A percentile compares a stretch with the other conserved stretches of the same genome.
Evolutionary conservation across 2,888 invertebrate genomes (phyloP).

Genomic region (Polydrusus pterygomalis): DNA sequence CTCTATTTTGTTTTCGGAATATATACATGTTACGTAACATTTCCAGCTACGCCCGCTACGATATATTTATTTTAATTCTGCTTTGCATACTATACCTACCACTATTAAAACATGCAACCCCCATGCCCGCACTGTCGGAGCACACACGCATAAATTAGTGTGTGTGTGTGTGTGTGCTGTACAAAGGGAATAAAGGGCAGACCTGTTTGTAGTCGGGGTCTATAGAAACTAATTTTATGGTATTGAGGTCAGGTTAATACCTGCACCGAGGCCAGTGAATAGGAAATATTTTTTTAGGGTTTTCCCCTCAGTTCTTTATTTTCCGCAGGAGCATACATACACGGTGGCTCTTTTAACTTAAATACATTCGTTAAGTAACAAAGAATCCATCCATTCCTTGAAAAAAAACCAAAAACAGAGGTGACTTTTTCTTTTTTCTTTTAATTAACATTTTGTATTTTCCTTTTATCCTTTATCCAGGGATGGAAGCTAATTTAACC

Average conservation of each 20-base stretch:
- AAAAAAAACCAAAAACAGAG: no score
- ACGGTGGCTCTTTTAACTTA: no score
- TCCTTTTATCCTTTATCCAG: no score
- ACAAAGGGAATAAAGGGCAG: slow-evolving; percentile 41
- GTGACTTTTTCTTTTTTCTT: no score
- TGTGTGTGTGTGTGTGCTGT: slow-evolving; percentile 25
- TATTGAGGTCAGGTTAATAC: slow-evolving; percentile 38
- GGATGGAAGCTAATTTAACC: no score
- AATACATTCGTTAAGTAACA: no score
- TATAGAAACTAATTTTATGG: slow-evolving; percentile 43
- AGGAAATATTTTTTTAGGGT: slow-evolving; percentile 4
- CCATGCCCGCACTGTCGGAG: slow-evolving; percentile 23
- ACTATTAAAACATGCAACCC: slow-evolving; percentile 48
- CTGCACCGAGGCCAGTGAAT: not conserved
- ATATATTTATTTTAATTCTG: slow-evolving; percentile 46
- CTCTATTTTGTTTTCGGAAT: not conserved
- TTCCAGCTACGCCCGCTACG: slow-evolving; percentile 32
- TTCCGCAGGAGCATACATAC: not conserved
- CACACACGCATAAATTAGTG: slow-evolving; percentile 46
- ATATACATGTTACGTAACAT: not conserved
- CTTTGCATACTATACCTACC: slow-evolving; percentile 35
- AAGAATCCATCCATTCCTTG: no score
- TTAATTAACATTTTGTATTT: no score
- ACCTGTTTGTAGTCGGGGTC: slow-evolving; percentile 44
- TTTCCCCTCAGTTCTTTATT: not conserved